Evolutionary conservation across 2,113 vertebrate genomes (phyloP).

Genomic region (Scortum barcoo): DNA sequence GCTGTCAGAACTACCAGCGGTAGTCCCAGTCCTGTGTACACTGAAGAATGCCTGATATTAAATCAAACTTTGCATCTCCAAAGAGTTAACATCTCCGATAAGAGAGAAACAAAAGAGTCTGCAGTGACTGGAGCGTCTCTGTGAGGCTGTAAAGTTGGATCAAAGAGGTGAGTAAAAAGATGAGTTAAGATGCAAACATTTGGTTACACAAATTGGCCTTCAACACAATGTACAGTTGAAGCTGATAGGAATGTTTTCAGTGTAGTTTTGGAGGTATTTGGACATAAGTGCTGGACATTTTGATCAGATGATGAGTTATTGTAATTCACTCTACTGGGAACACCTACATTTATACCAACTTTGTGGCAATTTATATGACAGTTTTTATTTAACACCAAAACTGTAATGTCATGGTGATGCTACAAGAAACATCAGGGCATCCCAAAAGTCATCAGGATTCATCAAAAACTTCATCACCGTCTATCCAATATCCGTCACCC

Average conservation of each 20-base stretch:
- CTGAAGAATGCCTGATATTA: not conserved
- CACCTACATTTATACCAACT: not conserved
- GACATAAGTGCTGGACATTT: not conserved
- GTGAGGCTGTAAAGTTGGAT: not conserved
- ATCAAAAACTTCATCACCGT: too few relatives aligned
- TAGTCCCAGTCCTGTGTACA: not conserved
- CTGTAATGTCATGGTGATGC: not conserved
- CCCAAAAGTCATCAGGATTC: too few relatives aligned
- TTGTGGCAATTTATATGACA: not conserved
- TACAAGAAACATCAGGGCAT: too few relatives aligned
- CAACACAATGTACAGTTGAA: not conserved
- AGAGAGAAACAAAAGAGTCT: not conserved
- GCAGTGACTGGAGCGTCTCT: not conserved
- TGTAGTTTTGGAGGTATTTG: not conserved
- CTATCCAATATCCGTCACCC: too few relatives aligned
- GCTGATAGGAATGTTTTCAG: not conserved
- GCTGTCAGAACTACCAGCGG: not conserved
- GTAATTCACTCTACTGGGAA: not conserved
- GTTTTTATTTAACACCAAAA: not conserved
- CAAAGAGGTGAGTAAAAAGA: not conserved
- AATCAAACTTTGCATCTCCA: not conserved
- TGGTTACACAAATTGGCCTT: not conserved
- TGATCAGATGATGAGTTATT: not conserved
- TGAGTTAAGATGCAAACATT: not conserved
- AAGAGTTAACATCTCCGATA: not conserved